Base-by-base conservation (phyloP, 2,888 invertebrate genomes). In the Ectemnius cavifrons region DNA sequence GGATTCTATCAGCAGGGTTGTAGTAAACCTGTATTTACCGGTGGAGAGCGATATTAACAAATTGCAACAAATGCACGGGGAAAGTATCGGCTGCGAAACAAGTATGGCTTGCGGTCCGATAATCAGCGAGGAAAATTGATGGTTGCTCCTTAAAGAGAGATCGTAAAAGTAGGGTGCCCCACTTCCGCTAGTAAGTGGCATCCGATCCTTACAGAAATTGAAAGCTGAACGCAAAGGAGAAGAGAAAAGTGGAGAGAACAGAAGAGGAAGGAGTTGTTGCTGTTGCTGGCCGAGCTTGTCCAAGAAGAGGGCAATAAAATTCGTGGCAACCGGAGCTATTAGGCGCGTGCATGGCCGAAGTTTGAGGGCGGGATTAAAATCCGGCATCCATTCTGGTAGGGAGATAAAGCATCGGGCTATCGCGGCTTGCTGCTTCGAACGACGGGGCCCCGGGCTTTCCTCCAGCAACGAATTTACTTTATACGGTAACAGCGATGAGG, bases 391-490 rank as follows among this genome's bases (percentile, higher is more conserved):
- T 66, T 49, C 71, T 71, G 56, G 58, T n/a, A 0, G 28, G 28
- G 28, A 11, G 46, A 46, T 61, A 20, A 62, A 71, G 61, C 37
- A 37, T 28, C 56, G 56, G 13, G 23, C 8, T 61, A 57, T 67
- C 46, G 61, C 45, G 20, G 52, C 18, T 14, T 27, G 6, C 56
- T 58, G 27, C 68, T 8, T 20, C 45, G 56, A 61, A 63, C 64
- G 37, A 37, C 37, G 5, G 37, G 37, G 37, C 37, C 8, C 59
- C 59, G 27, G 28, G 62, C 45, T 52, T 52, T 27, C 20, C 37
- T 14, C 20, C 18, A 27, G 28, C 49, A 59, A 14, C 49, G 63
- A 73, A 73, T 73, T 71, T 73, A 71, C 58, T 64, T 59, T 71
- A 52, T 57, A 11, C 37, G 37, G 8, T 11, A 37, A 37, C 37